A percentile compares a stretch with the other conserved stretches of the same genome.
These are phyloP conservation scores for Neopipo cinnamomea DNA, from an alignment of 2,113 vertebrate species.

Conservation along the genomic window DNA sequence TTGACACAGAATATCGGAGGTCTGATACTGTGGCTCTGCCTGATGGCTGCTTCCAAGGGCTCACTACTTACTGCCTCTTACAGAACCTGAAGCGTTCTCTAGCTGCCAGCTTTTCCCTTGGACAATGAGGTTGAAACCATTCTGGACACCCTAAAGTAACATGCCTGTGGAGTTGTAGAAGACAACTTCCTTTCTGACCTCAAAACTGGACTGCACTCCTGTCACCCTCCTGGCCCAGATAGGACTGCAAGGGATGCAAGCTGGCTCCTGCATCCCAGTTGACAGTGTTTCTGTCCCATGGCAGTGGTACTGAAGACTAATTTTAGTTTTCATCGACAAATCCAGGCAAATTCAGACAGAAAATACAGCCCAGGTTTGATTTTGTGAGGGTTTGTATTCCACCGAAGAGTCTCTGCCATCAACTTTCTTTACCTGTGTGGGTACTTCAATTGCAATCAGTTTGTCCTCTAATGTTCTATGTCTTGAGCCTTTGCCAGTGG, in stretches of 20 bases:
- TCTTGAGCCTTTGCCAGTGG: background rate
- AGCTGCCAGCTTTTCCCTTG: background rate
- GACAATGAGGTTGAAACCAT: rapidly evolving
- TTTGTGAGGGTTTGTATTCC: background rate
- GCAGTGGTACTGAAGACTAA: background rate
- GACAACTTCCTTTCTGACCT: background rate
- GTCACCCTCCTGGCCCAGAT: rapidly evolving
- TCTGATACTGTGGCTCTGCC: background rate
- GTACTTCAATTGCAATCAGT: background rate
- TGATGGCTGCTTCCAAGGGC: background rate
- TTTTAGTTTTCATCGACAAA: background rate
- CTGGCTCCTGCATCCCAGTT: background rate
- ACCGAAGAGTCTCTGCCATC: background rate
- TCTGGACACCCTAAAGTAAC: too few relatives aligned
- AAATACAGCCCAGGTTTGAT: background rate
- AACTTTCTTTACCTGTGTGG: background rate
- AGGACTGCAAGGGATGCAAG: background rate
- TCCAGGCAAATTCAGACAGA: background rate
- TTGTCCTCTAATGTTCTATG: background rate
- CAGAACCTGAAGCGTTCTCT: background rate
- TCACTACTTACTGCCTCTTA: rapidly evolving
- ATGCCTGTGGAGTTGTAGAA: background rate
- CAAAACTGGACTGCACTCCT: background rate
- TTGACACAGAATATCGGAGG: background rate
- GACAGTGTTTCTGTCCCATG: background rate